Evolutionary conservation across 2,888 invertebrate genomes (phyloP).

Genomic region (Hyalella azteca): DNA sequence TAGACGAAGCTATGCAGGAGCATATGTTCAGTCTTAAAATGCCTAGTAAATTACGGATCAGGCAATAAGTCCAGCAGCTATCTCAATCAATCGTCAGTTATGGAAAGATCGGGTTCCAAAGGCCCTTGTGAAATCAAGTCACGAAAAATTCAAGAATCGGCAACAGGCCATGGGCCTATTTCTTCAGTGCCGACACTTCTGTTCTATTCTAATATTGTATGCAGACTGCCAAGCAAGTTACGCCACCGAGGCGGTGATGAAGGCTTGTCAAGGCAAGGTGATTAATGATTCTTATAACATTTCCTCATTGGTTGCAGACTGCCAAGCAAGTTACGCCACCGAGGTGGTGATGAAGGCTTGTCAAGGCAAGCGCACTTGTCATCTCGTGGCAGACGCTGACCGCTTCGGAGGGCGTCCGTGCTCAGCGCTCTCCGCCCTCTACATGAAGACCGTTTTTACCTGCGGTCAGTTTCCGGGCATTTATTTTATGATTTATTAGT

Average conservation of each 20-base stretch:
- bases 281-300: conserved; percentile 47
- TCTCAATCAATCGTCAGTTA: too few species aligned
- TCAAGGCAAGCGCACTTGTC: conserved; percentile 55
- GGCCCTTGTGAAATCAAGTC: too few species aligned
- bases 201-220: background rate
- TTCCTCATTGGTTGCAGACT: conserved; percentile 62
- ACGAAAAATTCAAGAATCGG: too few species aligned
- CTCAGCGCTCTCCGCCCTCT: conserved; percentile 59
- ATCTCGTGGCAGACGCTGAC: conserved; percentile 59
- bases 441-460: conserved; percentile 61
- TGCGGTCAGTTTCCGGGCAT: conserved; percentile 58
- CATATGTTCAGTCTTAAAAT: too few species aligned
- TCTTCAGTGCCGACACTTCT: too few species aligned
- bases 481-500: conserved; percentile 15
- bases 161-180: too few species aligned
- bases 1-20: too few species aligned
- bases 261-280: conserved; percentile 67
- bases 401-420: conserved; percentile 60
- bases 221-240: conserved; percentile 77
- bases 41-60: too few species aligned
- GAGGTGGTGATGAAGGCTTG: conserved; percentile 86
- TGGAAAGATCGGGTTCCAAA: too few species aligned
- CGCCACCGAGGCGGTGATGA: conserved; percentile 90
- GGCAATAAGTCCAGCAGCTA: too few species aligned
- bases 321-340: conserved; percentile 86